Conservation (phyloP, 2,888 invertebrate genomes). For the Sarcophaga caerulescens region DNA sequence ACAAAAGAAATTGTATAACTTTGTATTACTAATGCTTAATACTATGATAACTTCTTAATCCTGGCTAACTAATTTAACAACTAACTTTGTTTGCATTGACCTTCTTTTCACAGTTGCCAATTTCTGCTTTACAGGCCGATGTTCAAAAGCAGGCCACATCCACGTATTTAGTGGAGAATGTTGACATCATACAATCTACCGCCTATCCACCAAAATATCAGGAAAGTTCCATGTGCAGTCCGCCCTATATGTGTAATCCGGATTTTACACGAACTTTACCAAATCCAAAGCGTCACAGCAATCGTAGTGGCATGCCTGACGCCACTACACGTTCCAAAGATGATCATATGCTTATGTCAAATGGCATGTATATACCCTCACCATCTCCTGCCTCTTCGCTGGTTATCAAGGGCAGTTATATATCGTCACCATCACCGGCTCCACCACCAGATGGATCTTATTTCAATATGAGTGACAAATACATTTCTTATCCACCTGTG, state of each 20-base stretch:
- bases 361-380: constrained; percentile 79
- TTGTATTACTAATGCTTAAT: constrained; percentile 11
- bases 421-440: constrained; percentile 79
- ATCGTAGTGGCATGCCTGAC: constrained; percentile 75
- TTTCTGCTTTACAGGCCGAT: constrained; percentile 78
- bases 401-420: constrained; percentile 79
- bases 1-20: not conserved
- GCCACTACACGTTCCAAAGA: constrained; percentile 77
- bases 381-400: constrained; percentile 79
- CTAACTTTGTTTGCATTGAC: constrained; percentile 16
- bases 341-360: constrained; percentile 79
- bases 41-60: not conserved
- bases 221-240: constrained; percentile 79
- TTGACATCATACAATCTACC: constrained; percentile 79
- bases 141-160: constrained; percentile 79
- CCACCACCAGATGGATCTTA: constrained; percentile 79
- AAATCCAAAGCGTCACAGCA: constrained; percentile 78
- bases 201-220: constrained; percentile 79
- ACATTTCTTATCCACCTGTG: constrained; percentile 80
- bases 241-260: constrained; percentile 77
- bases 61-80: constrained; percentile 46
- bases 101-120: constrained; percentile 74
- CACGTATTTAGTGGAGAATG: constrained; percentile 79
- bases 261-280: constrained; percentile 80
- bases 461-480: constrained; percentile 80